Evolutionary conservation across 2,888 invertebrate genomes (phyloP), one percentile per base, ranked within the genome.

Genomic region (Buathra laborator): DNA sequence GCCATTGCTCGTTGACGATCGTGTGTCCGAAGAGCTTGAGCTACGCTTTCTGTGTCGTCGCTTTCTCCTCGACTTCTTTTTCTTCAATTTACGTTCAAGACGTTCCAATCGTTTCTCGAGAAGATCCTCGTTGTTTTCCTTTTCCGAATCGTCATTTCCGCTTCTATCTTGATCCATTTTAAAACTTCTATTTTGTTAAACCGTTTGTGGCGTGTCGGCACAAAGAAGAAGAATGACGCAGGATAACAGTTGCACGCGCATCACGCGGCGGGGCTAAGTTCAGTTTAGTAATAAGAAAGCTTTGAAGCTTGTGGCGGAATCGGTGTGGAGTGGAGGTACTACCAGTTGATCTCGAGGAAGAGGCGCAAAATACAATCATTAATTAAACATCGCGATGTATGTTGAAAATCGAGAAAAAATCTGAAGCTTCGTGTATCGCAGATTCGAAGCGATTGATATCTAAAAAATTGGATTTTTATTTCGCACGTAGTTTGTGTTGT

Each of bases 291-390:
- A 56, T 53, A 53, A 78, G 51, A 67, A 53, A 78, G 51, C 68
- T 77, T 64, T 78, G 29, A 78, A 68, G 51, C 37, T 51, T 78
- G 67, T 78, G 77, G 77, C 68, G 56, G 37, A 29, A 68, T 68
- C 77, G 77, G 77, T 68, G 24, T 56, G 53, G 32, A 77, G 67
- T 77, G 32, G 53, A 48, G 53, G 77, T 67, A 77, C 77, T 76
- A 66, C 77, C 66, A 67, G 48, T 77, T 51, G 77, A 77, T 77
- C 67, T 67, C 67, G 67, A 67, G 68, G 77, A 56, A 67, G 77
- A 77, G 68, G 46, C 77, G 64, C 74, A 4, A 75, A 62, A 75
- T 75, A 64, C 74, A 74, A 74, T 37, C 2, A 37, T 37, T 9
- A 37, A 37, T 37, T 37, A 37, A 24, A 24, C 3, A 37, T 37